Percentiles rank a stretch among this genome's conserved stretches.
phyloP scores from a whole-genome alignment of 2,888 invertebrate genomes.

The Taenaris catops region DNA sequence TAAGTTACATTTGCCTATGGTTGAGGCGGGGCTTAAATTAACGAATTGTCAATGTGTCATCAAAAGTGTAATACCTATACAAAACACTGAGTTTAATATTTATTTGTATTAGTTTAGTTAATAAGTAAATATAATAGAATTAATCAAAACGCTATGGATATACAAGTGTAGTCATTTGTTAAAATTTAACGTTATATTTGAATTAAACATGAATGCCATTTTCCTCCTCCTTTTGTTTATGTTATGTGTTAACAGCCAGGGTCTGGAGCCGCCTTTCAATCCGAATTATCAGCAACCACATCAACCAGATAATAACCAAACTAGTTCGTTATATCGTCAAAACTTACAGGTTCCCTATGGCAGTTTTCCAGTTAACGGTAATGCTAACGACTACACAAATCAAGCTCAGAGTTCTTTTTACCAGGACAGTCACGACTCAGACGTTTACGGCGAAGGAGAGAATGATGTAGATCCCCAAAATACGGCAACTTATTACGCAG shows the following conservation, averaged over 20 bases:
- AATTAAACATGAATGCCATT: constrained; percentile 50
- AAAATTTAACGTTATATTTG: constrained; percentile 25
- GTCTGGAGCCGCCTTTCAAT: constrained; percentile 47
- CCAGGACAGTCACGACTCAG: constrained; percentile 47
- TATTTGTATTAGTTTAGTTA: no score
- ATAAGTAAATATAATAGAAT: no score
- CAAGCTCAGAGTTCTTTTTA: constrained; percentile 63
- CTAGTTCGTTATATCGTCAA: constrained; percentile 48
- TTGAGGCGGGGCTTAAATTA: constrained; percentile 40
- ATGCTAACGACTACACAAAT: constrained; percentile 53
- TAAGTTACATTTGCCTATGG: no score
- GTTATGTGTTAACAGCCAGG: constrained; percentile 53
- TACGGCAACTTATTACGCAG: constrained; percentile 58
- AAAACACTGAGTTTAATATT: no score
- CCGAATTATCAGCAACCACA: constrained; percentile 52
- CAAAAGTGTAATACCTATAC: no score
- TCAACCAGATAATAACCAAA: constrained; percentile 41
- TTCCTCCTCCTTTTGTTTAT: no score
- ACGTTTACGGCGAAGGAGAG: constrained; percentile 48
- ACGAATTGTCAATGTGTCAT: constrained; percentile 8
- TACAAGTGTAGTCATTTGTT: no score
- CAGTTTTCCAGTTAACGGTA: constrained; percentile 55
- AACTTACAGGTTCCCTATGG: constrained; percentile 62
- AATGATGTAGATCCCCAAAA: constrained; percentile 62
- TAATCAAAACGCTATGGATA: no score